Evolutionary conservation across 53 echinoderm and acorn worm species (phyloP), one percentile per base, ranked within the genome.

Genomic region (Astropecten irregularis): DNA sequence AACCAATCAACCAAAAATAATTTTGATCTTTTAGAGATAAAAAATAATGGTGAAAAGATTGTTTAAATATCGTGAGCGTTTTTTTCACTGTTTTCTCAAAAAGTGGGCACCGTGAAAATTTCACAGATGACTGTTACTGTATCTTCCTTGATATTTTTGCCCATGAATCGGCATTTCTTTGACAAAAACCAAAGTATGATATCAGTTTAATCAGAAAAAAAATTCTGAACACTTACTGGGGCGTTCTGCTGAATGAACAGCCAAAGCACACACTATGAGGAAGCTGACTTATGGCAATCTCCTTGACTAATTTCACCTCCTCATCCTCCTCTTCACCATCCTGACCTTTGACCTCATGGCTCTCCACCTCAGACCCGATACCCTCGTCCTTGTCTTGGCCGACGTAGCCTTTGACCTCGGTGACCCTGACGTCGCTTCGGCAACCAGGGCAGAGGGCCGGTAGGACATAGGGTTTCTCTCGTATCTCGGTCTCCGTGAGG

Each of bases 361-460:
- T 49, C 28, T 63, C 84, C 29, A 58, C 58, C 68, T 69, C 59
- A 29, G 59, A 58, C 47, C 61, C 79, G 14, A 61, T 28, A 11
- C 62, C 47, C 20, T 76, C 66, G 36, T 76, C 86, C 31, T 32
- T 46, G 28, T 69, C 83, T 29, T 42, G 9, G n/a, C 42, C 26
- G 1, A 66, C 64, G 30, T 65, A 66, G 14, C 86, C 86, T 10
- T 54, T 38, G 27, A 53, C n/a, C 19, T 54, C 42, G n/a, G 73
- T 51, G n/a, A 65, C 15, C 0, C 46, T 40, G 15, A 55, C 53
- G 29, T 64, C 28, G 27, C 76, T 42, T 18, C 67, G 73, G 42
- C 97, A 97, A 6, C 97, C 90, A 40, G 90, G 85, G 42, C 93
- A 97, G 52, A 97, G 83, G 34, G 85, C 82, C 2, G 97, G 94